These are phyloP conservation scores for Epinephelus moara DNA, from an alignment of 2,113 vertebrate species.

Conservation along the genomic window DNA sequence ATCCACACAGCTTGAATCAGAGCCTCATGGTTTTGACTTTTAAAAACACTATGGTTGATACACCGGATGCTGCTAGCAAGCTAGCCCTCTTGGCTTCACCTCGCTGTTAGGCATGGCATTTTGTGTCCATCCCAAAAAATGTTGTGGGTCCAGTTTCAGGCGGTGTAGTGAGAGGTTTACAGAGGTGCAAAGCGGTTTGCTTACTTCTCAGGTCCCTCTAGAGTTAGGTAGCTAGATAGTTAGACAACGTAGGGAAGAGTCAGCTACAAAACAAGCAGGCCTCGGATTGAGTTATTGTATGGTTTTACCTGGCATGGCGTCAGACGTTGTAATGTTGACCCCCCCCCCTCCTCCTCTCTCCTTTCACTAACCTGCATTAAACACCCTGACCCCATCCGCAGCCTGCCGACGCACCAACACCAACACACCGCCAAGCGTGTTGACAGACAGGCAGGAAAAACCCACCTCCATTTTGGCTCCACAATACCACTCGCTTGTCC, in stretches of 20 bases:
- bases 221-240: slow-evolving; percentile 72
- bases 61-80: slow-evolving; percentile 38
- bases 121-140: slow-evolving; percentile 42
- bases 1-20: slow-evolving; percentile 39
- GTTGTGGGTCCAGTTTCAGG: slow-evolving; percentile 58
- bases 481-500: slow-evolving; percentile 68
- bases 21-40: slow-evolving; percentile 32
- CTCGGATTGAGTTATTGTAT: slow-evolving; percentile 71
- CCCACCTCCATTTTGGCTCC: slow-evolving; percentile 68
- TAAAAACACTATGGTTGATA: background rate
- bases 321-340: slow-evolving; percentile 48
- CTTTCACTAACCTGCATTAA: slow-evolving; percentile 46
- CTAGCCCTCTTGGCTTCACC: slow-evolving; percentile 52
- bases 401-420: slow-evolving; percentile 51
- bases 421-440: slow-evolving; percentile 32
- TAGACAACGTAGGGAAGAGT: slow-evolving; percentile 37
- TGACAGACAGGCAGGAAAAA: slow-evolving; percentile 47
- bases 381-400: slow-evolving; percentile 41
- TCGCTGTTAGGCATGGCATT: slow-evolving; percentile 27
- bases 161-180: slow-evolving; percentile 69
- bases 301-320: slow-evolving; percentile 74
- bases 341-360: background rate
- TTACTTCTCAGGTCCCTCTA: slow-evolving; percentile 85
- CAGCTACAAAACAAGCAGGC: slow-evolving; percentile 41
- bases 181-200: slow-evolving; percentile 72